Conservation (phyloP, 2,113 vertebrate species). For the Ailuropoda melanoleuca region DNA sequence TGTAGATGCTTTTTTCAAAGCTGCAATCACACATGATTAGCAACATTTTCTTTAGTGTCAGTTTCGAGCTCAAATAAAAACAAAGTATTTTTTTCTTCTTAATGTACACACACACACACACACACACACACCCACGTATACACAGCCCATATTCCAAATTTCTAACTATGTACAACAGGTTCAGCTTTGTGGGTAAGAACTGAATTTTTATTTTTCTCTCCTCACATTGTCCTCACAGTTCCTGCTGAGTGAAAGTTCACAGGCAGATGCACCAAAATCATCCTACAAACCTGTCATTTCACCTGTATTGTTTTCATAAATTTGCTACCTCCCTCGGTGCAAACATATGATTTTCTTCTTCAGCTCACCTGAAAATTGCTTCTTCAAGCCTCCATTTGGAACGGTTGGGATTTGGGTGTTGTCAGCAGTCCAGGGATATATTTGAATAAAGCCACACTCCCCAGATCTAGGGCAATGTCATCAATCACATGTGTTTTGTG, state of each 20-base stretch:
- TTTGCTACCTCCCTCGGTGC: slow-evolving; percentile 62
- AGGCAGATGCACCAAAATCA: slow-evolving; percentile 49
- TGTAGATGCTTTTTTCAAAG: neutral
- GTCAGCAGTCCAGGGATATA: slow-evolving; percentile 44
- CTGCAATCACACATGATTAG: neutral
- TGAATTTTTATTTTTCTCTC: slow-evolving; percentile 5
- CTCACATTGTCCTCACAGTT: neutral
- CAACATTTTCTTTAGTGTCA: neutral
- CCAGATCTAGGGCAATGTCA: slow-evolving; percentile 44
- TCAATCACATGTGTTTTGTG: slow-evolving; percentile 48
- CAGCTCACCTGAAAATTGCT: slow-evolving; percentile 78
- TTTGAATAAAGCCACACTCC: slow-evolving; percentile 69
- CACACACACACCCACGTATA: too few species aligned
- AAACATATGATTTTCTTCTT: slow-evolving; percentile 78
- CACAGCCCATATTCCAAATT: neutral
- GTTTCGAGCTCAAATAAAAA: slow-evolving; percentile 26
- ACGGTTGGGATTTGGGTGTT: slow-evolving; percentile 40
- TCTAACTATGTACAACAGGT: neutral
- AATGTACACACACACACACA: neutral
- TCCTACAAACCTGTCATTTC: slow-evolving; percentile 56
- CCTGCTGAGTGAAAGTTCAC: slow-evolving; percentile 31
- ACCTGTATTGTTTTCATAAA: slow-evolving; percentile 75
- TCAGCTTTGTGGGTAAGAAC: neutral
- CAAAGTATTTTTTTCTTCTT: neutral
- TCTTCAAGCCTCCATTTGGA: slow-evolving; percentile 64